A percentile compares a stretch with the other conserved stretches of the same genome.
Evolutionary conservation across 2,888 invertebrate species (phyloP).

Genomic region (Plagiodera versicolora): DNA sequence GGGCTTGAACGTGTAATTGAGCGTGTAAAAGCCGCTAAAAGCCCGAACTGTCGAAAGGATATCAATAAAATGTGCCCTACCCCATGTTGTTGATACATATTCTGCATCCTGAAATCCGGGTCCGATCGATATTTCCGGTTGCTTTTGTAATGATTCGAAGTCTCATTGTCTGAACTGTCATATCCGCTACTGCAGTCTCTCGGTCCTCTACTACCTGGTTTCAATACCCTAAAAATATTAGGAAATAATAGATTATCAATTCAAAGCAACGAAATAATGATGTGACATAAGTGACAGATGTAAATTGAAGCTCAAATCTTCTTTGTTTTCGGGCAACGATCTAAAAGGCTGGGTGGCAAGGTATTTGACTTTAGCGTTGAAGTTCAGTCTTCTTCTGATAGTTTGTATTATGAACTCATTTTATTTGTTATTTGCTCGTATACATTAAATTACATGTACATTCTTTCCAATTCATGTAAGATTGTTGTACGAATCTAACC

Average conservation of each 20-base stretch:
- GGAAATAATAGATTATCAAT: neutral
- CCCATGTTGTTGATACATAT: conserved; percentile 56
- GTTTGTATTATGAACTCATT: no score
- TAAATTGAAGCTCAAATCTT: no score
- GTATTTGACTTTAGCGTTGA: no score
- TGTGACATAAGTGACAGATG: no score
- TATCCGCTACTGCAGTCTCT: conserved; percentile 90
- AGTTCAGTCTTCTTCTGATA: no score
- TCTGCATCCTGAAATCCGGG: conserved; percentile 78
- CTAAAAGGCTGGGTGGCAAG: no score
- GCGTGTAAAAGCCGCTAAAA: conserved; percentile 33
- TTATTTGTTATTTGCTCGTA: no score
- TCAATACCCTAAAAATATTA: conserved; percentile 56
- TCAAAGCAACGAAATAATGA: no score
- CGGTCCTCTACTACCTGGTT: conserved; percentile 63
- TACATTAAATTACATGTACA: no score
- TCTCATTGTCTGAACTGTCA: conserved; percentile 86
- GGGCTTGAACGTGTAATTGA: conserved; percentile 32
- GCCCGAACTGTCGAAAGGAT: conserved; percentile 4
- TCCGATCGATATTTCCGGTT: conserved; percentile 81
- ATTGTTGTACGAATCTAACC: neutral
- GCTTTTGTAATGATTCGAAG: conserved; percentile 65
- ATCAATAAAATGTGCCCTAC: conserved; percentile 39
- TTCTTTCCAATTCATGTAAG: neutral
- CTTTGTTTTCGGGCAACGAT: no score